phyloP scores from a whole-genome alignment of 2,888 invertebrate genomes.

The Disparrhopalites patrizii region DNA sequence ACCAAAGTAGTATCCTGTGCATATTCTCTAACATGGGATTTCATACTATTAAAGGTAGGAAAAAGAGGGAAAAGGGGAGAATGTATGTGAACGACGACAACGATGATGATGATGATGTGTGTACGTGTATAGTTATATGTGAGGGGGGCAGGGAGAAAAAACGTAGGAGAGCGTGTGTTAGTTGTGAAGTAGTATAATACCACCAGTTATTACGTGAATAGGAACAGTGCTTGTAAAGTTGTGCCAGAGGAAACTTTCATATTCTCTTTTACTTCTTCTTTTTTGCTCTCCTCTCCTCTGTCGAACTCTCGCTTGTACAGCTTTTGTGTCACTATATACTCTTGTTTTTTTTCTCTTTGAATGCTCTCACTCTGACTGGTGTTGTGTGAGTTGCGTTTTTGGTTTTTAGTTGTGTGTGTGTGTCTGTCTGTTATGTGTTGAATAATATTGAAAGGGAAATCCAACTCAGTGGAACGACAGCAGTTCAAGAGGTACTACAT shows the following conservation, averaged over 20 bases:
- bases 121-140: neutral
- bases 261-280: neutral
- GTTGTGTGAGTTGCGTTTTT: neutral
- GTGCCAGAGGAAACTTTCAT: neutral
- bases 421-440: slow-evolving; percentile 10
- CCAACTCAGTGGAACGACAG: slow-evolving; percentile 14
- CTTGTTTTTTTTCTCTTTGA: neutral
- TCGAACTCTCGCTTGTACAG: too few relatives aligned
- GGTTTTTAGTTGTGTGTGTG: neutral
- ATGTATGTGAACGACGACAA: too few relatives aligned
- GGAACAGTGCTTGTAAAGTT: slow-evolving; percentile 6
- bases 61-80: neutral
- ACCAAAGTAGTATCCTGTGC: slow-evolving; percentile 5
- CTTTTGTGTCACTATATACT: too few relatives aligned
- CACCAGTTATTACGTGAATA: slow-evolving; percentile 6
- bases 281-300: neutral
- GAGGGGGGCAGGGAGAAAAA: neutral
- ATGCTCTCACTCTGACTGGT: neutral
- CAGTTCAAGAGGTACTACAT: slow-evolving; percentile 14
- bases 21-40: neutral
- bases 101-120: neutral
- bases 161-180: slow-evolving; percentile 16
- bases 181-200: slow-evolving; percentile 8
- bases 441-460: slow-evolving; percentile 40
- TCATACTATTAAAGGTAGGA: neutral